Percentiles rank a stretch among this genome's conserved stretches.
These are phyloP conservation scores for Agriopis aurantiaria DNA, from an alignment of 2,888 invertebrate genomes.

Conservation along the genomic window DNA sequence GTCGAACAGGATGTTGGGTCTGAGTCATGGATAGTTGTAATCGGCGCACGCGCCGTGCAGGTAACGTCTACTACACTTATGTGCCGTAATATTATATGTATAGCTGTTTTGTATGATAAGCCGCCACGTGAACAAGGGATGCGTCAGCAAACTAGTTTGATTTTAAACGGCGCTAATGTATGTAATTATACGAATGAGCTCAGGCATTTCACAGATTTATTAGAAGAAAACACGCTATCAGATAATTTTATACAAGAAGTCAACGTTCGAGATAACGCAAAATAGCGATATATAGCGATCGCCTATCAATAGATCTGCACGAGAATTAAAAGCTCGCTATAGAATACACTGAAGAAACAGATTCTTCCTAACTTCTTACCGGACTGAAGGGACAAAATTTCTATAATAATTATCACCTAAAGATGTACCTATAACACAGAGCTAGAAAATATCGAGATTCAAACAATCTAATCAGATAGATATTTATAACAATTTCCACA, in stretches of 20 bases:
- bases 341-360: not conserved
- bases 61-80: slow-evolving; percentile 70
- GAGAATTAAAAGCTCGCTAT: not conserved
- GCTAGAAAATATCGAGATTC: not conserved
- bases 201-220: slow-evolving; percentile 26
- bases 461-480: not conserved
- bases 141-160: slow-evolving; percentile 64
- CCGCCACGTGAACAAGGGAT: slow-evolving; percentile 75
- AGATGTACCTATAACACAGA: too few relatives aligned
- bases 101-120: slow-evolving; percentile 70
- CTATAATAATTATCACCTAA: too few relatives aligned
- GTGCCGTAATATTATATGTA: slow-evolving; percentile 64
- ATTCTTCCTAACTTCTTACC: not conserved
- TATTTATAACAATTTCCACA: not conserved
- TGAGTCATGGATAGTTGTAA: slow-evolving; percentile 73
- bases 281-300: not conserved
- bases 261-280: slow-evolving; percentile 24
- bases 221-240: slow-evolving; percentile 25
- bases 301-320: slow-evolving; percentile 1
- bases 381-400: not conserved
- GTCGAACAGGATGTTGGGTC: slow-evolving; percentile 76
- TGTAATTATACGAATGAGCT: slow-evolving; percentile 36
- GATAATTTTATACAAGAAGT: slow-evolving; percentile 25
- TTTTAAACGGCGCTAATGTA: slow-evolving; percentile 37
- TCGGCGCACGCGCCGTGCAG: slow-evolving; percentile 73